phyloP scores from a whole-genome alignment of 2,797 vertebrate genomes.

The Setipinna tenuifilis region DNA sequence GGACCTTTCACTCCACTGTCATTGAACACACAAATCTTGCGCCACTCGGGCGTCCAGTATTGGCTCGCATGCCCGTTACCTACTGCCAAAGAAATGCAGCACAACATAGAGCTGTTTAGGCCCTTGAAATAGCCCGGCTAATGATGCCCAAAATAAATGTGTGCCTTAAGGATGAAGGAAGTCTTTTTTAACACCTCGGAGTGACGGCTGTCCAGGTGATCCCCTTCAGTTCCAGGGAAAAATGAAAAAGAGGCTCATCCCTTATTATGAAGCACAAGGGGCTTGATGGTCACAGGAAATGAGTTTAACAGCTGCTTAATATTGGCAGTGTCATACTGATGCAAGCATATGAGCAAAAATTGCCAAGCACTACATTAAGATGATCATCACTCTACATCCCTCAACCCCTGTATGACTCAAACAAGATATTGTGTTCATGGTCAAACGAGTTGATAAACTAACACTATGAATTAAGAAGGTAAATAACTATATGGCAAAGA shows the following conservation, averaged over 20 bases:
- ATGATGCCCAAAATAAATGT: conserved; percentile 54
- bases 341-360: conserved; percentile 37
- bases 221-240: conserved; percentile 22
- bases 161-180: conserved; percentile 40
- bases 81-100: conserved; percentile 55
- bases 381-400: background rate
- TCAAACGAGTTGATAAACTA: background rate
- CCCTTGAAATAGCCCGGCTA: conserved; percentile 55
- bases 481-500: background rate
- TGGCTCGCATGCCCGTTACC: conserved; percentile 41
- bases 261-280: background rate
- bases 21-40: conserved; percentile 45
- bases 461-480: background rate
- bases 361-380: conserved; percentile 45
- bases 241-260: conserved; percentile 31
- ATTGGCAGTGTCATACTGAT: conserved; percentile 37
- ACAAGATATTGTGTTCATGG: background rate
- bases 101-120: conserved; percentile 54
- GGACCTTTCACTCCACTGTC: conserved; percentile 46
- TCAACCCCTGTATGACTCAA: no score
- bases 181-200: conserved; percentile 54
- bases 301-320: conserved; percentile 31
- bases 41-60: conserved; percentile 43
- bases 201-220: conserved; percentile 23
- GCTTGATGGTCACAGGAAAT: conserved; percentile 39